A percentile compares a stretch with the other conserved stretches of the same genome.
phyloP scores from a whole-genome alignment of 2,888 invertebrate genomes.

The Mystacides longicornis region DNA sequence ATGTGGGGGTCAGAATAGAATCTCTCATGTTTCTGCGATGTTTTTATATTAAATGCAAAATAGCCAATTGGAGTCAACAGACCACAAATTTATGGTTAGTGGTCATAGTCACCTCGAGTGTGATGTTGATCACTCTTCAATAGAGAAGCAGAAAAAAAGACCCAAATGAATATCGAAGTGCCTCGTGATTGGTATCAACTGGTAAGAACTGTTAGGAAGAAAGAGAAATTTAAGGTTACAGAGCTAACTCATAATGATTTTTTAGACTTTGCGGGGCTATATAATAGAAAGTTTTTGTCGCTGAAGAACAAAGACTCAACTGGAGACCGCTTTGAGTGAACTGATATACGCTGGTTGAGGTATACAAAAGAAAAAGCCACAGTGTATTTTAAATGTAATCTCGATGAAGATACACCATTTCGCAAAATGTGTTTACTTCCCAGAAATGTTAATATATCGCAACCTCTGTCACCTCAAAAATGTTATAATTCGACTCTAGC shows the following conservation, averaged over 20 bases:
- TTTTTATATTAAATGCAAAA: background rate
- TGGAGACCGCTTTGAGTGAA: background rate
- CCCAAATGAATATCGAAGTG: background rate
- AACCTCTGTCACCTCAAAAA: background rate
- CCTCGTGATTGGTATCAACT: background rate
- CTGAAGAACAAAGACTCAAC: too few relatives aligned
- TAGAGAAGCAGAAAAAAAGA: background rate
- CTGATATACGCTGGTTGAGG: background rate
- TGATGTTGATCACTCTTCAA: background rate
- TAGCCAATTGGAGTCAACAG: background rate
- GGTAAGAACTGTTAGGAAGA: background rate
- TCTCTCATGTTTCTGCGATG: background rate
- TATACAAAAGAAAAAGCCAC: background rate
- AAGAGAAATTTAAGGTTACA: background rate
- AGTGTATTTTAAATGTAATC: background rate
- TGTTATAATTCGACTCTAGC: background rate
- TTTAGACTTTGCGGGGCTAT: background rate
- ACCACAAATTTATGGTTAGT: background rate
- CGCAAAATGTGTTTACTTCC: background rate
- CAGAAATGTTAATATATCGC: background rate
- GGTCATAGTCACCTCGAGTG: background rate
- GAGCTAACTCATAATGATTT: background rate
- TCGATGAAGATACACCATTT: background rate
- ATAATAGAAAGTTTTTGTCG: background rate
- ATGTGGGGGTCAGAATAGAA: constrained; percentile 1